Evolutionary conservation across 2,888 invertebrate genomes (phyloP).

Genomic region (Unio pictorum): DNA sequence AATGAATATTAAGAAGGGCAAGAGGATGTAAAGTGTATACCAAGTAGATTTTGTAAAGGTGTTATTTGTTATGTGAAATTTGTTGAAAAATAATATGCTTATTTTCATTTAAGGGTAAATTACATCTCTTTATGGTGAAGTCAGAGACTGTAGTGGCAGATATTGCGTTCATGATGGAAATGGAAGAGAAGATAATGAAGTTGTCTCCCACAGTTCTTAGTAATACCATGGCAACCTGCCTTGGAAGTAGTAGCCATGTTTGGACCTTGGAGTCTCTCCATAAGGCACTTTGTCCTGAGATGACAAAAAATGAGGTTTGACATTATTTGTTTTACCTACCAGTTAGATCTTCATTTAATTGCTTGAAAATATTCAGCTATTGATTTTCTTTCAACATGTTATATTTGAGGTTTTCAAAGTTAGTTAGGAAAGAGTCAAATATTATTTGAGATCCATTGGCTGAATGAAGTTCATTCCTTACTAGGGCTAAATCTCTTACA

Average conservation of each 20-base stretch:
- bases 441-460: no score
- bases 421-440: no score
- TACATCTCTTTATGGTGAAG: constrained; percentile 20
- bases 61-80: no score
- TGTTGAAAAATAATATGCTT: not conserved
- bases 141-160: constrained; percentile 23
- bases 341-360: no score
- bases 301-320: constrained; percentile 9
- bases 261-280: constrained; percentile 37
- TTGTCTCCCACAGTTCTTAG: constrained; percentile 27
- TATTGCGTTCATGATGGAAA: constrained; percentile 16
- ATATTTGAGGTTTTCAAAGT: no score
- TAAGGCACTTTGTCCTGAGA: constrained; percentile 9
- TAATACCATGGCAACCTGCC: constrained; percentile 28
- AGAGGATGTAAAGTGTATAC: no score
- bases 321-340: not conserved
- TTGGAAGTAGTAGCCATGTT: constrained; percentile 41
- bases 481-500: no score
- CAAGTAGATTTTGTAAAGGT: no score
- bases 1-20: no score
- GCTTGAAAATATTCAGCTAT: no score
- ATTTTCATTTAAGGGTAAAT: constrained; percentile 25
- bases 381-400: no score
- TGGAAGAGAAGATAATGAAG: constrained; percentile 29
- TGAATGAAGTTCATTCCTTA: no score